Evolutionary conservation across 2,797 vertebrate genomes (phyloP).

Genomic region (Fundulus diaphanus): DNA sequence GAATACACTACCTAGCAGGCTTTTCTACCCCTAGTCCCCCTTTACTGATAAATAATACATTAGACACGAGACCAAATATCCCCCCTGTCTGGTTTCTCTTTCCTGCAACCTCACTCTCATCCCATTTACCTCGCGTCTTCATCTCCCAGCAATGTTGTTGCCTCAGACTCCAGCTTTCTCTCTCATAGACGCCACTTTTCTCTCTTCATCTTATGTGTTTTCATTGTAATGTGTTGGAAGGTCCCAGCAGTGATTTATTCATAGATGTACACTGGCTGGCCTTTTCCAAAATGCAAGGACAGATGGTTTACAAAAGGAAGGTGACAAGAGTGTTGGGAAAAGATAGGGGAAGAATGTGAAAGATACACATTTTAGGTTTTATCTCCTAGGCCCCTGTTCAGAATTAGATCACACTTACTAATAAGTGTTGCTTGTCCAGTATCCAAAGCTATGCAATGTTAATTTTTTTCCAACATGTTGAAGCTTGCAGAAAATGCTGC

Average conservation of each 20-base stretch:
- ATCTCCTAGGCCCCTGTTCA: constrained; percentile 16
- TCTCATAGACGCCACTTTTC: constrained; percentile 17
- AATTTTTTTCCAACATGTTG: background rate
- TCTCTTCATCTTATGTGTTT: constrained; percentile 21
- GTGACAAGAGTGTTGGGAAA: constrained; percentile 16
- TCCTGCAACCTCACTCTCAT: constrained; percentile 1
- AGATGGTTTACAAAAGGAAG: constrained; percentile 38
- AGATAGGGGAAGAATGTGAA: constrained; percentile 6
- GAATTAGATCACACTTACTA: constrained; percentile 27
- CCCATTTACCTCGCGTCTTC: constrained; percentile 13
- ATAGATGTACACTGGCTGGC: constrained; percentile 27
- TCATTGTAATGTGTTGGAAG: constrained; percentile 29
- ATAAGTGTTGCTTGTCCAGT: constrained; percentile 14
- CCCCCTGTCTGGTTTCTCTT: constrained; percentile 17
- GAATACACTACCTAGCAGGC: constrained; percentile 54
- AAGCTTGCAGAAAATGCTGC: background rate
- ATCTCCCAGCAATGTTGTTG: constrained; percentile 21
- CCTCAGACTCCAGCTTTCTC: constrained; percentile 2
- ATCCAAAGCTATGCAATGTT: background rate
- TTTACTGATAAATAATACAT: constrained; percentile 76
- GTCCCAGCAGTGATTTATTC: constrained; percentile 58
- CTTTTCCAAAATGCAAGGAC: constrained; percentile 38
- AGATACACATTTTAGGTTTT: constrained; percentile 18
- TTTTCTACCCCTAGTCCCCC: constrained; percentile 55
- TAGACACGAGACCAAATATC: constrained; percentile 65